Evolutionary conservation across 2,113 vertebrate genomes (phyloP).

Genomic region (Callithrix jacchus): DNA sequence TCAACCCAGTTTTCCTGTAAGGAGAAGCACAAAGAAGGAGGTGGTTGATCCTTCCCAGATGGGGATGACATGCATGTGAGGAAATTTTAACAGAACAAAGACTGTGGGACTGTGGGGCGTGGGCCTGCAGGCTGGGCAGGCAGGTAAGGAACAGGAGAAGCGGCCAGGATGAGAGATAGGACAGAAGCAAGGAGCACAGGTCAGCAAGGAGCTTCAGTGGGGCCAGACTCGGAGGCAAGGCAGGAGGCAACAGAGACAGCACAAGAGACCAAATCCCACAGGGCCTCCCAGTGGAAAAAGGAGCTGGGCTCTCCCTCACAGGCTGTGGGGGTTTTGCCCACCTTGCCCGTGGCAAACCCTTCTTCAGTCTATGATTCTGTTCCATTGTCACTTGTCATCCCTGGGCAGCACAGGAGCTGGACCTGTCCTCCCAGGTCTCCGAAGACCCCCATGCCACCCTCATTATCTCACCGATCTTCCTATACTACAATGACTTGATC

Average conservation of each 20-base stretch:
- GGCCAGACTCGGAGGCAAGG: background rate
- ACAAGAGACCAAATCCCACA: background rate
- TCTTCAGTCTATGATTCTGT: background rate
- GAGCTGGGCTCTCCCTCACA: background rate
- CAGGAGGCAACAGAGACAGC: background rate
- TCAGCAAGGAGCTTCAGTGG: background rate
- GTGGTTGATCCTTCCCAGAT: background rate
- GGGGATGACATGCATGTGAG: background rate
- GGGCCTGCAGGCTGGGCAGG: background rate
- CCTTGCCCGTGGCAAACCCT: background rate
- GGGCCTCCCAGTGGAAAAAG: background rate
- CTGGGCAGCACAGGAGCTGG: background rate
- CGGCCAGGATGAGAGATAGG: background rate
- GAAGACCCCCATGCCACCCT: background rate
- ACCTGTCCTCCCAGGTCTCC: background rate
- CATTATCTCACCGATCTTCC: background rate
- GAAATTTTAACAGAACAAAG: background rate
- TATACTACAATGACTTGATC: background rate
- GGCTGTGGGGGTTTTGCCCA: background rate
- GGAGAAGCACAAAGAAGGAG: background rate
- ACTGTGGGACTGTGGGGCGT: fast-evolving
- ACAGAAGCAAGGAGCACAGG: background rate
- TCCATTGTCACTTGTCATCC: background rate
- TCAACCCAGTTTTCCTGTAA: background rate
- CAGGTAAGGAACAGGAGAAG: background rate